phyloP scores from a whole-genome alignment of 2,113 vertebrate species.

The Callionymus lyra region DNA sequence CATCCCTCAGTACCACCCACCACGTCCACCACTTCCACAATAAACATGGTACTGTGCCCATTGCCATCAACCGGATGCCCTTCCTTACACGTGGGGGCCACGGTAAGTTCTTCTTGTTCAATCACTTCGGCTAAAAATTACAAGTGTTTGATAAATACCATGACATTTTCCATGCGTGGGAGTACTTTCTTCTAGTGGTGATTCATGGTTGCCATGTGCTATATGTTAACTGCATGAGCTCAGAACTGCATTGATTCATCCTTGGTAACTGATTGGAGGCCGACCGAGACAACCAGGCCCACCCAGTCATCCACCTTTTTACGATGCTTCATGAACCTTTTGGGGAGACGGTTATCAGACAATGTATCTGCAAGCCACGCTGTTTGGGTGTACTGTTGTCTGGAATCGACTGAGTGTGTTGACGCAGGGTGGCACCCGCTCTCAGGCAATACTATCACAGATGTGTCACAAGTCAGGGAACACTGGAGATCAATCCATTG shows the following conservation, averaged over 20 bases:
- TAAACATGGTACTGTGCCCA: conserved; percentile 86
- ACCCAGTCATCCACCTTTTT: conserved; percentile 6
- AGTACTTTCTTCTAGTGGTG: conserved; percentile 29
- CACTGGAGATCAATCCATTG: conserved; percentile 25
- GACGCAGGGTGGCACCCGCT: conserved; percentile 11
- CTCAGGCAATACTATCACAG: conserved; percentile 10
- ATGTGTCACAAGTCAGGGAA: conserved; percentile 18
- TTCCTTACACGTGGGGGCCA: conserved; percentile 86
- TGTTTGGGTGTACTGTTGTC: too few species aligned
- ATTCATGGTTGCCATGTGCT: conserved; percentile 22
- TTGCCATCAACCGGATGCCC: conserved; percentile 93
- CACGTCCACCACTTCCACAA: conserved; percentile 93
- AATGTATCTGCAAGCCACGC: too few species aligned
- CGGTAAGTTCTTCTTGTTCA: conserved; percentile 65
- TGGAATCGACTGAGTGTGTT: conserved; percentile 1
- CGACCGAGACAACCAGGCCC: conserved; percentile 5
- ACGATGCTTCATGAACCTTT: conserved; percentile 10
- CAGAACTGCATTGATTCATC: conserved; percentile 42
- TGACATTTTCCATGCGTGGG: conserved; percentile 13
- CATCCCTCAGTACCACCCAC: conserved; percentile 89
- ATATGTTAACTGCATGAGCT: conserved; percentile 21
- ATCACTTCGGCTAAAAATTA: conserved; percentile 2
- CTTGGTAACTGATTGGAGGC: conserved; percentile 23
- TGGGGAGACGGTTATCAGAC: conserved; percentile 11
- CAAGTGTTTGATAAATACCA: conserved; percentile 8